phyloP scores from a whole-genome alignment of 2,888 invertebrate genomes.

The Hesperia comma region DNA sequence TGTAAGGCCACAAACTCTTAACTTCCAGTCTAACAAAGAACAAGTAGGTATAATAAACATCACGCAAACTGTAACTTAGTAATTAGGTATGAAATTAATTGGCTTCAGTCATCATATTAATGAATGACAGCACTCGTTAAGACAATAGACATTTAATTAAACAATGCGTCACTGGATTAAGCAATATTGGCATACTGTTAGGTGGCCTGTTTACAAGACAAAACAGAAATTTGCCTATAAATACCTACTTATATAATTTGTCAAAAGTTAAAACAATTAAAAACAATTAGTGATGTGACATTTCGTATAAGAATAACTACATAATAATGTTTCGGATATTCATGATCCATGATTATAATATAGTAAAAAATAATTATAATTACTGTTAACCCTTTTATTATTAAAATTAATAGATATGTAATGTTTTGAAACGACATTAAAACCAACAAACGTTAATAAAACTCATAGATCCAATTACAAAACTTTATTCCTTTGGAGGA shows the following conservation, averaged over 20 bases:
- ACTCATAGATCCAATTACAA: background rate
- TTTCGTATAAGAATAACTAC: too few relatives aligned
- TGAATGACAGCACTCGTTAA: background rate
- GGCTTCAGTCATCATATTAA: background rate
- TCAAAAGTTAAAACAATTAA: too few relatives aligned
- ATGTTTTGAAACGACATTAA: background rate
- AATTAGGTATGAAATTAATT: background rate
- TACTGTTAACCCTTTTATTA: too few relatives aligned
- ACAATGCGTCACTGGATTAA: background rate
- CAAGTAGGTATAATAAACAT: background rate
- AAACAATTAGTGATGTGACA: too few relatives aligned
- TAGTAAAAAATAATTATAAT: too few relatives aligned
- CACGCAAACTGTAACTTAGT: slow-evolving; percentile 9
- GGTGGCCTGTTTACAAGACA: background rate
- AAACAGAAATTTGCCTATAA: too few relatives aligned
- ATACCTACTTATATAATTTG: too few relatives aligned
- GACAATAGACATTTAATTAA: background rate
- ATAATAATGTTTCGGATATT: too few relatives aligned
- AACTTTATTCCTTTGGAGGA: background rate
- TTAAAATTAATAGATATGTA: too few relatives aligned
- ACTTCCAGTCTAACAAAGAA: background rate
- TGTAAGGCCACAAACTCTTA: too few relatives aligned
- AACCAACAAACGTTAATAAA: too few relatives aligned
- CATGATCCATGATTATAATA: too few relatives aligned
- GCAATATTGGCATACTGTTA: background rate